Percentiles rank a stretch among this genome's conserved stretches.
These are phyloP conservation scores for Abrostola triplasia DNA, from an alignment of 2,888 invertebrate genomes.

Conservation along the genomic window DNA sequence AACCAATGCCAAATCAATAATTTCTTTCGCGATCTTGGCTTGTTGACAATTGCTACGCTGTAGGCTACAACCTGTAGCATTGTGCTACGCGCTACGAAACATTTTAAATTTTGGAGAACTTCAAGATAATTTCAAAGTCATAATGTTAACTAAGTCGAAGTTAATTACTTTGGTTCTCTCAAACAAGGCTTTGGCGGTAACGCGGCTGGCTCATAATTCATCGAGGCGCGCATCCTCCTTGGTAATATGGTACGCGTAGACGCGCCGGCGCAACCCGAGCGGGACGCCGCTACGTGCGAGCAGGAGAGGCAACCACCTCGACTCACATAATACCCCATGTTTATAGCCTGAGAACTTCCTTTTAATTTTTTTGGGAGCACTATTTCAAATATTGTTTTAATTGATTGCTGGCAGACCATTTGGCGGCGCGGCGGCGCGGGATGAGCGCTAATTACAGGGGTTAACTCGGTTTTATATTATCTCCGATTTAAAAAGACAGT, in stretches of 20 bases:
- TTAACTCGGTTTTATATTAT: constrained; percentile 71
- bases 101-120: constrained; percentile 53
- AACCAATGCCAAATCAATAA: constrained; percentile 46
- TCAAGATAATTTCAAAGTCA: constrained; percentile 68
- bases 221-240: constrained; percentile 75
- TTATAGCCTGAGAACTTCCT: constrained; percentile 82
- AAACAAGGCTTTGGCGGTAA: constrained; percentile 87
- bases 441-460: constrained; percentile 79
- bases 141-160: constrained; percentile 83
- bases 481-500: constrained; percentile 68
- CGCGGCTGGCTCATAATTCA: constrained; percentile 80
- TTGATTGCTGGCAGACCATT: constrained; percentile 86
- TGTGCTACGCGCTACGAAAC: constrained; percentile 57
- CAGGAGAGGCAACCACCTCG: constrained; percentile 54
- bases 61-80: constrained; percentile 48
- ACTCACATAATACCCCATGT: constrained; percentile 79
- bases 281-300: constrained; percentile 62
- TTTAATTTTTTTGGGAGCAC: constrained; percentile 83
- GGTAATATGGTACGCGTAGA: constrained; percentile 78
- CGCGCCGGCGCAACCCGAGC: constrained; percentile 80
- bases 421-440: constrained; percentile 75
- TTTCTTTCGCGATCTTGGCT: constrained; percentile 17
- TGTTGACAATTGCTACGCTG: constrained; percentile 56
- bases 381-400: constrained; percentile 88
- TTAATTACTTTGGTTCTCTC: constrained; percentile 85